Conservation (phyloP, 2,113 vertebrate species). For the Zootoca vivipara region DNA sequence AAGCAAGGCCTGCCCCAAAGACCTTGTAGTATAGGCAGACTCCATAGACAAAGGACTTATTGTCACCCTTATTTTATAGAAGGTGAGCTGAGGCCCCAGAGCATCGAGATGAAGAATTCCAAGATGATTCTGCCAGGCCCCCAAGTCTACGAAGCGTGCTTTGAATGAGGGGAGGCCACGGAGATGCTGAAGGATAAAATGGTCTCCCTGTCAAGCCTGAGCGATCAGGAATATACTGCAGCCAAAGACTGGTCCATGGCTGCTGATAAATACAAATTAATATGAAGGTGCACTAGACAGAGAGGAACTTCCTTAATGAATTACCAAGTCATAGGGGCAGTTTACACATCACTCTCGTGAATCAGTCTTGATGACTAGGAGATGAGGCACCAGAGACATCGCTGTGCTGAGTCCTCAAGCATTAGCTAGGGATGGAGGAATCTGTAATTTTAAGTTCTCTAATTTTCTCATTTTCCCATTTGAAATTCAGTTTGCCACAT, state of each 20-base stretch:
- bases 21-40: conserved; percentile 9
- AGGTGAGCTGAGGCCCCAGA: conserved; percentile 2
- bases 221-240: background rate
- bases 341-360: background rate
- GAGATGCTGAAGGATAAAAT: conserved; percentile 13
- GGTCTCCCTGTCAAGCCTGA: conserved; percentile 3
- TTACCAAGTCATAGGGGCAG: background rate
- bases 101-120: conserved; percentile 41
- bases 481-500: no score
- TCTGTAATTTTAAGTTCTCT: no score
- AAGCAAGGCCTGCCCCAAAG: conserved; percentile 11
- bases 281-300: background rate
- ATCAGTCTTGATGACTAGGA: background rate
- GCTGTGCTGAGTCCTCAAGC: background rate
- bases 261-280: background rate
- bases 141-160: background rate
- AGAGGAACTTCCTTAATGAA: background rate
- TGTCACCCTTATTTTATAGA: conserved; percentile 25
- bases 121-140: conserved; percentile 3
- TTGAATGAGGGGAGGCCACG: conserved; percentile 15
- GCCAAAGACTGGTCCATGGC: background rate
- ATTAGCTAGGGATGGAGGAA: no score
- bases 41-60: background rate
- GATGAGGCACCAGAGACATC: background rate
- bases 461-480: no score